phyloP scores from a whole-genome alignment of 2,888 invertebrate species.

The Sminthurinus aureus region DNA sequence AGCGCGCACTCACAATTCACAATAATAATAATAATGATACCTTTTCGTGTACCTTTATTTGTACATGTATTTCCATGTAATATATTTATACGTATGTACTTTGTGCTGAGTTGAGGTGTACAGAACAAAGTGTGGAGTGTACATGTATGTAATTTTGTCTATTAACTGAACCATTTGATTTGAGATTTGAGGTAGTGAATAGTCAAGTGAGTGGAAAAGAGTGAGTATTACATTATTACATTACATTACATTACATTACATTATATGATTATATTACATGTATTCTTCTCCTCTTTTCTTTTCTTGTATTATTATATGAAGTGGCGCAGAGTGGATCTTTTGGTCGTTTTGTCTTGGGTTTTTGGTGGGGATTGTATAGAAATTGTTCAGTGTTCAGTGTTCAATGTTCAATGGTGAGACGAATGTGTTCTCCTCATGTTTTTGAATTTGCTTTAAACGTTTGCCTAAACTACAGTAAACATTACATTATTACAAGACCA shows the following conservation, averaged over 20 bases:
- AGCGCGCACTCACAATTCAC: too few species aligned
- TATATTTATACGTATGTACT: background rate
- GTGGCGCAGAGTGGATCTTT: background rate
- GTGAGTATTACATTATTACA: too few species aligned
- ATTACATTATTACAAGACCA: conserved; percentile 15
- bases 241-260: too few species aligned
- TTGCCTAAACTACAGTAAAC: conserved; percentile 1
- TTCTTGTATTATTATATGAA: background rate
- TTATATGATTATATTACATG: too few species aligned
- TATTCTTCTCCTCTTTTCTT: background rate
- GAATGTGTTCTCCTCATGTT: conserved; percentile 9
- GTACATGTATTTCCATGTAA: background rate
- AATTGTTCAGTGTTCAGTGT: too few species aligned
- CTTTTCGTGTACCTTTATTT: background rate
- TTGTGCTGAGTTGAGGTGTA: background rate
- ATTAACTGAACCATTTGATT: too few species aligned
- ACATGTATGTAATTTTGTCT: too few species aligned
- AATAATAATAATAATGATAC: background rate
- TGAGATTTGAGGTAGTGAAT: too few species aligned
- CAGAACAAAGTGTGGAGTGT: too few species aligned
- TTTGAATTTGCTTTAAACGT: conserved; percentile 11
- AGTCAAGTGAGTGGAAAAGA: too few species aligned
- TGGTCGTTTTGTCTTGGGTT: too few species aligned
- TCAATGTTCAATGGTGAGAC: background rate
- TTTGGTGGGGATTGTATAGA: too few species aligned